Conservation (phyloP, 1,140 invertebrate species). For the Nephila pilipes region DNA sequence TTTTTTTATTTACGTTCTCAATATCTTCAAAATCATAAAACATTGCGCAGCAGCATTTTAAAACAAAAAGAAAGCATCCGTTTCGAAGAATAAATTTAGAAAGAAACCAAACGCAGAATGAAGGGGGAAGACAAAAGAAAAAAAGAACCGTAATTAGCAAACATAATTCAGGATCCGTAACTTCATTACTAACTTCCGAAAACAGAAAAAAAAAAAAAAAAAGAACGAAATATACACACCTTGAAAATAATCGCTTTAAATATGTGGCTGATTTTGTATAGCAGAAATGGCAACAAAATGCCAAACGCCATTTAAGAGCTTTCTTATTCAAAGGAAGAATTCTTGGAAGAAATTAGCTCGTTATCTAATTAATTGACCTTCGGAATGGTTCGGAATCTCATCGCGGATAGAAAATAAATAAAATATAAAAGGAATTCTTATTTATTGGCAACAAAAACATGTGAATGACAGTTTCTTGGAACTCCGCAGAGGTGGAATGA, state of each 20-base stretch:
- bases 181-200: not conserved
- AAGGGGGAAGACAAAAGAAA: not conserved
- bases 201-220: not conserved
- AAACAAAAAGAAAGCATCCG: not conserved
- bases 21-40: no score
- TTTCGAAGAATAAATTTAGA: not conserved
- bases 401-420: not conserved
- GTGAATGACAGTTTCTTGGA: no score
- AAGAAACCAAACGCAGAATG: not conserved
- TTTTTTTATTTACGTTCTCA: no score
- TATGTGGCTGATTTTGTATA: not conserved
- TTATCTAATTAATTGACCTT: slow-evolving; percentile 42
- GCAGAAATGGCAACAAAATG: not conserved
- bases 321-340: not conserved
- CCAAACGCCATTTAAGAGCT: not conserved
- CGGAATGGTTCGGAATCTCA: slow-evolving; percentile 24
- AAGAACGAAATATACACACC: not conserved
- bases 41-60: no score
- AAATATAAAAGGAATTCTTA: not conserved
- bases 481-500: no score
- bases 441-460: not conserved
- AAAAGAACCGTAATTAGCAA: not conserved
- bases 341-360: not conserved
- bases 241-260: not conserved
- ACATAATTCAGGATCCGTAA: not conserved